A percentile compares a stretch with the other conserved stretches of the same genome.
Conservation (phyloP, 2,888 invertebrate genomes). For the Synanthedon vespiformis region DNA sequence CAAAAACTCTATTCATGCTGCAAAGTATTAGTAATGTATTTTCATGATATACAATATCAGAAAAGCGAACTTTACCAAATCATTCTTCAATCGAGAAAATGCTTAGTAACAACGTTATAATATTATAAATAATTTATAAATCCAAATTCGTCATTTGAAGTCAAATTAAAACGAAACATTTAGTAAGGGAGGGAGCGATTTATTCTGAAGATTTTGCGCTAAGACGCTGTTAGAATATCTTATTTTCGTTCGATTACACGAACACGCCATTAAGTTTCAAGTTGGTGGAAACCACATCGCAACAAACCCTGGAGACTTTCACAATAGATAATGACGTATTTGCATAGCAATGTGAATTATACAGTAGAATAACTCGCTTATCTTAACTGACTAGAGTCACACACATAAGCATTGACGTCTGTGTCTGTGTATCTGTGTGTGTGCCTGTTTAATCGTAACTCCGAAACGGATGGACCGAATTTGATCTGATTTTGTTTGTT, state of each 20-base stretch:
- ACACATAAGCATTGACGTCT: not conserved
- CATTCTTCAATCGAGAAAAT: not conserved
- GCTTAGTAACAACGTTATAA: slow-evolving; percentile 6
- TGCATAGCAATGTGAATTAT: not conserved
- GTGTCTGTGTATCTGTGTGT: too few species aligned
- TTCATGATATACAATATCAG: slow-evolving; percentile 1
- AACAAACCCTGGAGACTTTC: not conserved
- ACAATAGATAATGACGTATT: not conserved
- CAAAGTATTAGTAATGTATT: too few species aligned
- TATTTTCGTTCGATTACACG: slow-evolving; percentile 4
- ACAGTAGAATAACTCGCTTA: not conserved
- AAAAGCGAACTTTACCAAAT: not conserved
- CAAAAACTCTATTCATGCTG: too few species aligned
- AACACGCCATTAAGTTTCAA: not conserved
- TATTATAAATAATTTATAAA: slow-evolving; percentile 2
- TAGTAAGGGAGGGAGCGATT: slow-evolving; percentile 2
- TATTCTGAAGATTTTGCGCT: not conserved
- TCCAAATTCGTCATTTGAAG: slow-evolving; percentile 5
- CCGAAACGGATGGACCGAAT: too few species aligned
- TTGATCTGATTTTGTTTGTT: too few species aligned
- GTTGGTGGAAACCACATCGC: not conserved
- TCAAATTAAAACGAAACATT: slow-evolving; percentile 4
- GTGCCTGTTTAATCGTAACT: too few species aligned
- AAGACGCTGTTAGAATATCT: slow-evolving; percentile 1
- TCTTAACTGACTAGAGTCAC: not conserved